A percentile compares a stretch with the other conserved stretches of the same genome.
These are phyloP conservation scores for Tetanocera ferruginea DNA, from an alignment of 2,888 invertebrate genomes.

Conservation along the genomic window DNA sequence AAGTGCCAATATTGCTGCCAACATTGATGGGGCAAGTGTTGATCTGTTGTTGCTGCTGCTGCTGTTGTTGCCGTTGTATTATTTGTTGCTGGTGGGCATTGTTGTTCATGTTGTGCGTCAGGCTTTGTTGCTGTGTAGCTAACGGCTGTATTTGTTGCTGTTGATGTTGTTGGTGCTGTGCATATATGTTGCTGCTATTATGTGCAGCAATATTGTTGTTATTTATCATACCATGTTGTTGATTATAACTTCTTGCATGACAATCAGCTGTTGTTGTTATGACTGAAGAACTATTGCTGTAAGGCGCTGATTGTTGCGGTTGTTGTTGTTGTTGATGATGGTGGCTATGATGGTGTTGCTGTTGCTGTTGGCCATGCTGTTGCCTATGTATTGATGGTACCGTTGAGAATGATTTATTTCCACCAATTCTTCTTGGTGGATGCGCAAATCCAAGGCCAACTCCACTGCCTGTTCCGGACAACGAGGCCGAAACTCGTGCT, in stretches of 20 bases:
- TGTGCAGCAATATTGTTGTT: constrained; percentile 41
- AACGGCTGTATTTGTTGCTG: constrained; percentile 34
- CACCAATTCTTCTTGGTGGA: constrained; percentile 70
- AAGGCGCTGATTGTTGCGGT: constrained; percentile 36
- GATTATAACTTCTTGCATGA: constrained; percentile 44
- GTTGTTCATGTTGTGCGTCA: constrained; percentile 40
- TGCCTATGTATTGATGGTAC: constrained; percentile 63
- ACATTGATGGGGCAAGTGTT: background rate
- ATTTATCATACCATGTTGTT: constrained; percentile 38
- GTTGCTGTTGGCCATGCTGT: constrained; percentile 74
- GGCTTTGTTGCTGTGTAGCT: constrained; percentile 33
- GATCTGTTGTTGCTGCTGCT: constrained; percentile 32
- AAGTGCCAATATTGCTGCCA: constrained; percentile 17
- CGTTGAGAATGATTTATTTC: constrained; percentile 65
- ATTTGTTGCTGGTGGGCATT: constrained; percentile 49
- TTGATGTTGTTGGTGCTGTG: constrained; percentile 39
- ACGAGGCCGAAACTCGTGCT: constrained; percentile 77
- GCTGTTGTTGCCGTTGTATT: constrained; percentile 47
- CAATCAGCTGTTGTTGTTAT: constrained; percentile 54
- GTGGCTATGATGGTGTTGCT: constrained; percentile 47
- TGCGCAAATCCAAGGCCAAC: constrained; percentile 71
- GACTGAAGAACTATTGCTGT: constrained; percentile 43
- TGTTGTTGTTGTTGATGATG: constrained; percentile 40
- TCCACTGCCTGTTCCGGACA: constrained; percentile 75
- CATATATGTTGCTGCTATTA: constrained; percentile 44